Conservation (phyloP, 1,140 invertebrate genomes). For the Alviniconcha marisindica region DNA sequence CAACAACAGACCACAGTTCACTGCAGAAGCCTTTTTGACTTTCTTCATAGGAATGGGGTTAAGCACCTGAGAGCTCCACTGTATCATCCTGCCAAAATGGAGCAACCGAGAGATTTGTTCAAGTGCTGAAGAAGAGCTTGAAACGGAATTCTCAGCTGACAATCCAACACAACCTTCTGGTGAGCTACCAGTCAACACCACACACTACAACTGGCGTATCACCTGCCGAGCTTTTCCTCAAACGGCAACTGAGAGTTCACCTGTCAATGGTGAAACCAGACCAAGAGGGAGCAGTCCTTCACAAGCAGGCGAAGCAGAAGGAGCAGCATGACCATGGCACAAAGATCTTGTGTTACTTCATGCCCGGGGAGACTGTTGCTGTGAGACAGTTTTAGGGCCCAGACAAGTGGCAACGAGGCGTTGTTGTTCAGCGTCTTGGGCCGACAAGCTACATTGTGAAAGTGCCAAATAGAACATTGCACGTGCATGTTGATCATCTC, state of each 20-base stretch:
- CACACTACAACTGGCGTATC: not conserved
- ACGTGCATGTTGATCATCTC: not conserved
- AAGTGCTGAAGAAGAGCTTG: constrained; percentile 43
- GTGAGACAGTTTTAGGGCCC: not conserved
- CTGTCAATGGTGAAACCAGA: not conserved
- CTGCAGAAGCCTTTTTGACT: constrained; percentile 63
- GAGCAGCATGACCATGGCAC: constrained; percentile 10
- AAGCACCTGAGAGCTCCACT: constrained; percentile 49
- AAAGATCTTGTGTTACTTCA: not conserved
- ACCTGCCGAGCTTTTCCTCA: not conserved
- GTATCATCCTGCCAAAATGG: constrained; percentile 42
- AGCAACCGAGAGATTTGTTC: constrained; percentile 47
- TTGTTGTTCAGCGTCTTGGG: not conserved
- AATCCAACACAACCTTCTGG: not conserved
- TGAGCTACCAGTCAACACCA: not conserved
- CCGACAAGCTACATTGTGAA: not conserved
- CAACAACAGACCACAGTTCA: constrained; percentile 71
- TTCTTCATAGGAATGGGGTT: constrained; percentile 56
- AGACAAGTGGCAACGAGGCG: not conserved
- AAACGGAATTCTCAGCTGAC: not conserved
- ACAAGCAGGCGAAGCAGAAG: not conserved
- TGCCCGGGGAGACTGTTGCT: not conserved
- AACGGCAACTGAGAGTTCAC: not conserved
- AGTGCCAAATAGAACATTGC: no score
- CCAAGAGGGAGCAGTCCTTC: not conserved